Evolutionary conservation across 2,797 vertebrate species (phyloP).

Genomic region (Thripadectes ignobilis): DNA sequence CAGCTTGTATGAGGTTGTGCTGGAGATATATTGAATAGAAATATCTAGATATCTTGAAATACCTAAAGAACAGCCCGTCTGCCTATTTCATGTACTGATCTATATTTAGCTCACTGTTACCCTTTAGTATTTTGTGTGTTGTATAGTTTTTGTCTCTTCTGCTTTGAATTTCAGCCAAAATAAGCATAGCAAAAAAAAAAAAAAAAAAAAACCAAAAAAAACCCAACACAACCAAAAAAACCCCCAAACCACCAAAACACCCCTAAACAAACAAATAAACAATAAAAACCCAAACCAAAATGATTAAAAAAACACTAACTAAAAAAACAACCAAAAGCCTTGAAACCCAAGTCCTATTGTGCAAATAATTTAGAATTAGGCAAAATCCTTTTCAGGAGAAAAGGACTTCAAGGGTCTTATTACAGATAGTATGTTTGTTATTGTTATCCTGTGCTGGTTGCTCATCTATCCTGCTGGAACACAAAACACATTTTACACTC

Average conservation of each 20-base stretch:
- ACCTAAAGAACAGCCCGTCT: background rate
- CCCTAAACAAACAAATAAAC: background rate
- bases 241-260: background rate
- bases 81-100: background rate
- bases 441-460: background rate
- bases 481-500: background rate
- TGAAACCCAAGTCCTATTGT: background rate
- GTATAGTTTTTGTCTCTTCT: background rate
- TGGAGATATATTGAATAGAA: background rate
- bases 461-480: background rate
- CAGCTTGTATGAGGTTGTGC: background rate
- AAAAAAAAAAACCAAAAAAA: too few relatives aligned
- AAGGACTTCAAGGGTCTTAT: background rate
- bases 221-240: background rate
- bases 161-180: background rate
- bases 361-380: background rate
- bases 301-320: too few relatives aligned
- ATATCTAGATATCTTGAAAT: background rate
- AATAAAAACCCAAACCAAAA: background rate
- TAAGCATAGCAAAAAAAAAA: background rate
- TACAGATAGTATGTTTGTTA: conserved; percentile 18
- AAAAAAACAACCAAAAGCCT: too few relatives aligned
- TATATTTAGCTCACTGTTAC: background rate
- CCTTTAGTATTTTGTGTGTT: background rate
- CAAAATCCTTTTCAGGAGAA: background rate